Evolutionary conservation across 2,888 invertebrate species (phyloP), one percentile per base, ranked within the genome.

Genomic region (Notocelia uddmanniana): DNA sequence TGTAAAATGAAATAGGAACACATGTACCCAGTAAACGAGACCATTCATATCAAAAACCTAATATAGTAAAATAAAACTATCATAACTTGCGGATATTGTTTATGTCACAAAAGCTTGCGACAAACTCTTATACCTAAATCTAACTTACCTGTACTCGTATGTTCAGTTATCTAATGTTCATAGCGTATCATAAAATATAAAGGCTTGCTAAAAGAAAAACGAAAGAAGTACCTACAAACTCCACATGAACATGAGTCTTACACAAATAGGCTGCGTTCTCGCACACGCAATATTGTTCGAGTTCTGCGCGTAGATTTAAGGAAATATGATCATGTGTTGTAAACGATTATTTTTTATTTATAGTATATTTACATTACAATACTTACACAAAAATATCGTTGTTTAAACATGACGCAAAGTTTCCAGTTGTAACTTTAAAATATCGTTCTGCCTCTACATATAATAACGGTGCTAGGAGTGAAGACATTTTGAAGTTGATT

Each of bases 71-170:
- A 57, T 48, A 37, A 54, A 71, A 71, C 68, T 72, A 72, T 72
- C 71, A 68, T 66, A 73, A 63, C 59, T 52, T 73, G 69, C 57
- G 66, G 60, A 75, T 60, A 66, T 75, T 66, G 45, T 15, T 31
- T 21, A 45, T 48, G 52, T 54, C 34, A 34, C 59, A 68, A 71
- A 54, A 34, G 66, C 31, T 54, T 48, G 64, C 57, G 52, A 71
- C 71, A 54, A 66, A 71, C 31, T 31, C 34, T 52, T n/a, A 52
- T 64, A 52, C 21, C n/a, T 64, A 34, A 37, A 54, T 64, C 15
- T 23, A 37, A 23, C 50, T 18, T 37, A 21, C 59, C 2, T 68
- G 19, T n/a, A 41, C 45, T n/a, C 19, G 59, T 68, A 52, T 41
- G 26, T 41, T 37, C 21, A 64, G 66, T 19, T 45, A 67, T 71